phyloP scores from a whole-genome alignment of 2,797 vertebrate species.

The Tapirus indicus region DNA sequence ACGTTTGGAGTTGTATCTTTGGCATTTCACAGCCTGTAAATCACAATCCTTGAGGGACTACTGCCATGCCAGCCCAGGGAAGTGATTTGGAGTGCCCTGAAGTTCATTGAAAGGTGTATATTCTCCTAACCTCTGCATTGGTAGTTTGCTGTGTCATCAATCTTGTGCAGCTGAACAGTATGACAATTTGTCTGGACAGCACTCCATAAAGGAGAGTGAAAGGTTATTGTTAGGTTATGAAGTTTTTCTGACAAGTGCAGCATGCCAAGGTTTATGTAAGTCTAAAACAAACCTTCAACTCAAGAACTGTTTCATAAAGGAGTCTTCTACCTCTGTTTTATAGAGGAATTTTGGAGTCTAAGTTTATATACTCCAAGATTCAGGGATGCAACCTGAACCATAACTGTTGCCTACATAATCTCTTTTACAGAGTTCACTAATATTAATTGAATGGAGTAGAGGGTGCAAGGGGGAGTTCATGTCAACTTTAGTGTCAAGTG shows the following conservation, averaged over 20 bases:
- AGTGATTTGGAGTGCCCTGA: constrained; percentile 25
- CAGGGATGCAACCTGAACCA: not conserved
- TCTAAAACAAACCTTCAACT: not conserved
- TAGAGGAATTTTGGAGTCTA: not conserved
- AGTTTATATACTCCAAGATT: not conserved
- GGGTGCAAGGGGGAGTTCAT: not conserved
- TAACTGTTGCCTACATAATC: not conserved
- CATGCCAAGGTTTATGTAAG: not conserved
- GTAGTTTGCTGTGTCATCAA: constrained; percentile 71
- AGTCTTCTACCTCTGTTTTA: not conserved
- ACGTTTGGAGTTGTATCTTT: constrained; percentile 38
- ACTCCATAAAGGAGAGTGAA: constrained; percentile 65
- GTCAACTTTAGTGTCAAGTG: not conserved
- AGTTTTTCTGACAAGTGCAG: constrained; percentile 69
- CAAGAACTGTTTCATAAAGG: not conserved
- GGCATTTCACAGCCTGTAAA: constrained; percentile 61
- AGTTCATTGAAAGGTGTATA: not conserved
- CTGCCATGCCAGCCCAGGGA: not conserved
- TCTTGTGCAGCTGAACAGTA: constrained; percentile 19
- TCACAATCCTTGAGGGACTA: constrained; percentile 68
- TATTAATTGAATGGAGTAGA: not conserved
- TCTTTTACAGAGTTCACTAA: not conserved
- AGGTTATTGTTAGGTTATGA: constrained; percentile 75
- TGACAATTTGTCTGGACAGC: constrained; percentile 56
- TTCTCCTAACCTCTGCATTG: not conserved